phyloP scores from a whole-genome alignment of 2,113 vertebrate genomes.

The Microcebus murinus region DNA sequence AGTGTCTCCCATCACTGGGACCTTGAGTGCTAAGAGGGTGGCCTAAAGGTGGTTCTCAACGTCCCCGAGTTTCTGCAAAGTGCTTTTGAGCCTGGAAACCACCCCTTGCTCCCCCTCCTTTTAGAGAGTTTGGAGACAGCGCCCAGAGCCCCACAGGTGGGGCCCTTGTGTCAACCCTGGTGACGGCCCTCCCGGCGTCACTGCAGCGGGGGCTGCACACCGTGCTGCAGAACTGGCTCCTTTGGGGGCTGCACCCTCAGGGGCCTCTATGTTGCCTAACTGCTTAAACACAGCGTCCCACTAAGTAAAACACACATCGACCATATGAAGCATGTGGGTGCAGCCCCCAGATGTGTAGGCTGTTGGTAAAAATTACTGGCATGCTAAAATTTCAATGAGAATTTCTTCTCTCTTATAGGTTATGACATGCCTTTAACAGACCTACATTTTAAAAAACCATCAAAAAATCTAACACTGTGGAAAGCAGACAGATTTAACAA shows the following conservation, averaged over 20 bases:
- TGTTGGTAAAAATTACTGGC: not conserved
- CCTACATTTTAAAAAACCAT: not conserved
- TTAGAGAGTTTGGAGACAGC: not conserved
- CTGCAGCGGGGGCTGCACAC: too few species aligned
- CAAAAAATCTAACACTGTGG: not conserved
- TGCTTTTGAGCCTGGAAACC: fast-evolving
- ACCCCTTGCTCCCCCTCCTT: not conserved
- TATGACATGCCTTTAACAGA: not conserved
- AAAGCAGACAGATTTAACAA: not conserved
- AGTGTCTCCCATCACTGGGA: not conserved
- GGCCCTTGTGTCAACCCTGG: too few species aligned
- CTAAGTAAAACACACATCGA: not conserved
- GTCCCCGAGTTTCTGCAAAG: not conserved
- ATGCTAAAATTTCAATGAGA: not conserved
- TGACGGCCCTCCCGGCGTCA: not conserved
- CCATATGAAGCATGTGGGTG: not conserved
- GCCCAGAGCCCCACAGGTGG: not conserved
- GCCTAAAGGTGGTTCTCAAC: not conserved
- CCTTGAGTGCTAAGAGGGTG: not conserved
- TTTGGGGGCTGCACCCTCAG: not conserved
- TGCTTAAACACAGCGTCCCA: not conserved
- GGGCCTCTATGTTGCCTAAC: not conserved
- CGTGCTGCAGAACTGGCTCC: not conserved
- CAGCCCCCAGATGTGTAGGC: not conserved
- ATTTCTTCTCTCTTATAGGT: not conserved